phyloP scores from a whole-genome alignment of 1,140 invertebrate genomes.

The Bombus haemorrhoidalis region DNA sequence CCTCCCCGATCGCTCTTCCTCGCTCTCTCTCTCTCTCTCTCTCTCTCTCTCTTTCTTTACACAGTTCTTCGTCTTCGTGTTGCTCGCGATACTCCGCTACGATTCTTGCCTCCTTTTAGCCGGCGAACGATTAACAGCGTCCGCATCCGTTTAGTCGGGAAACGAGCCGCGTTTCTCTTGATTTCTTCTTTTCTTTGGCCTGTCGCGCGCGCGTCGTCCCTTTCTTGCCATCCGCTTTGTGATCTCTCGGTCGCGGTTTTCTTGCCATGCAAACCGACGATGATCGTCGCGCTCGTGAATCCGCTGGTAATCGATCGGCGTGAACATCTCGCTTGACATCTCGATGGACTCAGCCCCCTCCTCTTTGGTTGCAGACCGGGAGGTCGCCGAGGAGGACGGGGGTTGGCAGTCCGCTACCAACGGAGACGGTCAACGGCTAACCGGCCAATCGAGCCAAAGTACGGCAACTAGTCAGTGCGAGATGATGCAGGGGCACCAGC shows the following conservation, averaged over 20 bases:
- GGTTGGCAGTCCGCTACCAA: slow-evolving; percentile 79
- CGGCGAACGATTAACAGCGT: slow-evolving; percentile 13
- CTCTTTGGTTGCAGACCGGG: slow-evolving; percentile 83
- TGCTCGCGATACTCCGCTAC: neutral
- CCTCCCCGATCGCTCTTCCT: neutral
- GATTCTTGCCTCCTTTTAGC: slow-evolving; percentile 13
- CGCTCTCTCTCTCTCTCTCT: too few relatives aligned
- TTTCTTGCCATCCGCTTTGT: too few relatives aligned
- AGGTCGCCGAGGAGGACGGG: slow-evolving; percentile 82
- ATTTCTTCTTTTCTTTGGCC: slow-evolving; percentile 26
- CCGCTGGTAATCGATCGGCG: slow-evolving; percentile 36
- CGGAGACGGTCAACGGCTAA: slow-evolving; percentile 68
- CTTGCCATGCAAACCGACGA: neutral
- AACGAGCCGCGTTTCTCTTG: slow-evolving; percentile 21
- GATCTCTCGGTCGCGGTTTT: too few relatives aligned
- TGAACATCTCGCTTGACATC: slow-evolving; percentile 63
- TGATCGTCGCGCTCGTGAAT: neutral
- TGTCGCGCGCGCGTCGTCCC: too few relatives aligned
- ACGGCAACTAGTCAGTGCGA: slow-evolving; percentile 67
- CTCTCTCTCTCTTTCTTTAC: neutral
- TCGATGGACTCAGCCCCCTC: slow-evolving; percentile 81
- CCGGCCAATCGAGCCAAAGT: slow-evolving; percentile 70
- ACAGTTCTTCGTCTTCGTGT: neutral
- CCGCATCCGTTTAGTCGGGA: neutral
- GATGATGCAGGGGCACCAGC: slow-evolving; percentile 50